phyloP scores from a whole-genome alignment of 2,113 vertebrate genomes.

The Laticauda colubrina region DNA sequence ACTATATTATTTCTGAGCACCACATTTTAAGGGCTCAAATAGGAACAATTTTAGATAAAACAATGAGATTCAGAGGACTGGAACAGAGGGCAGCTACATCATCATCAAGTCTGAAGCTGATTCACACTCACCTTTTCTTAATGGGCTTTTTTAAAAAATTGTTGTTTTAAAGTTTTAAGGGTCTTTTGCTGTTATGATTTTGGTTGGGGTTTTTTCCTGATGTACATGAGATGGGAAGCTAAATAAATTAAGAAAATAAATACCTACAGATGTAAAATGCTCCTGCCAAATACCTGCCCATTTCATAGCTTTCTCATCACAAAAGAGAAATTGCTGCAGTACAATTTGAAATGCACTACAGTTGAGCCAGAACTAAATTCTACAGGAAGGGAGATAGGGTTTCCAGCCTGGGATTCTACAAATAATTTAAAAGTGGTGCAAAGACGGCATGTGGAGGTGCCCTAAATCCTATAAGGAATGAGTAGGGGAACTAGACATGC shows the following conservation, averaged over 20 bases:
- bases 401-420: neutral
- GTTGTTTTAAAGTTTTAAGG: neutral
- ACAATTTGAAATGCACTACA: neutral
- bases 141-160: neutral
- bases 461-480: neutral
- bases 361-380: neutral
- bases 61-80: neutral
- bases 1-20: neutral
- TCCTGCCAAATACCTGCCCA: neutral
- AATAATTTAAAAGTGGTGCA: neutral
- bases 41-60: neutral
- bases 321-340: neutral
- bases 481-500: neutral
- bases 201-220: neutral
- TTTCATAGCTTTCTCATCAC: neutral
- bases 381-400: neutral
- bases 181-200: neutral
- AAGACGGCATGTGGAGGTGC: neutral
- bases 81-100: neutral
- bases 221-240: neutral
- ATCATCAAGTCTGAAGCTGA: neutral
- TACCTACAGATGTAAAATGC: neutral
- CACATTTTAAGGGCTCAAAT: neutral
- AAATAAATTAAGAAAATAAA: neutral
- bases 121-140: neutral